A percentile compares a stretch with the other conserved stretches of the same genome.
Conservation (phyloP, 2,113 vertebrate genomes). For the Bombycilla garrulus region DNA sequence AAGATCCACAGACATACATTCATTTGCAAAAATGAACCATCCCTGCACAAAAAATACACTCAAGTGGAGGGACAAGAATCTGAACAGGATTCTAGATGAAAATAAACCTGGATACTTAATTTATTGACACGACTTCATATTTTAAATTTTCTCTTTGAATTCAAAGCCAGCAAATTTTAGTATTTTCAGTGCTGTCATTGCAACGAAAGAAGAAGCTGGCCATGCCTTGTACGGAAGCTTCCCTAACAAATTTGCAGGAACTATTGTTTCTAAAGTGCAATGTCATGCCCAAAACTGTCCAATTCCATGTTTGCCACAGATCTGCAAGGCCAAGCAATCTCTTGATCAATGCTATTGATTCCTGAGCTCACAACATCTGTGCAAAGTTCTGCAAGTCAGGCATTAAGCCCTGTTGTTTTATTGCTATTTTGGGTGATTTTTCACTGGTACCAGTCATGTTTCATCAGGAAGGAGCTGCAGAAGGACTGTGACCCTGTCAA, state of each 20-base stretch:
- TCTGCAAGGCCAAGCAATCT: not conserved
- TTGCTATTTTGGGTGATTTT: not conserved
- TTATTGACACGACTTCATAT: not conserved
- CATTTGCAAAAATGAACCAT: not conserved
- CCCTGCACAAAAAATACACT: not conserved
- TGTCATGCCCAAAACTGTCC: not conserved
- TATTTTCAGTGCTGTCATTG: not conserved
- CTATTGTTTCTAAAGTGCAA: not conserved
- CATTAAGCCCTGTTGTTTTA: not conserved
- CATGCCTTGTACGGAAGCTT: not conserved
- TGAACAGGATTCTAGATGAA: not conserved
- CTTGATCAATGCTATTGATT: not conserved
- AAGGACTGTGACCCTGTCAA: not conserved
- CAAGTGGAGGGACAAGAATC: not conserved
- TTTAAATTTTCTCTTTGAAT: not conserved
- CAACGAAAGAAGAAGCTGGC: not conserved
- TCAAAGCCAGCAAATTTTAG: not conserved
- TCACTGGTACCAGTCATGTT: not conserved
- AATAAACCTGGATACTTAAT: not conserved
- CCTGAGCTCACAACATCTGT: not conserved
- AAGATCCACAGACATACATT: not conserved
- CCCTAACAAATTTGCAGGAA: not conserved
- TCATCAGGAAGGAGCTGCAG: not conserved
- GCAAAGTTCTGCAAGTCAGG: not conserved
- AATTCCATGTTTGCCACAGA: not conserved